These are phyloP conservation scores for Limnephilus lunatus DNA, from an alignment of 2,888 invertebrate genomes.

Conservation along the genomic window DNA sequence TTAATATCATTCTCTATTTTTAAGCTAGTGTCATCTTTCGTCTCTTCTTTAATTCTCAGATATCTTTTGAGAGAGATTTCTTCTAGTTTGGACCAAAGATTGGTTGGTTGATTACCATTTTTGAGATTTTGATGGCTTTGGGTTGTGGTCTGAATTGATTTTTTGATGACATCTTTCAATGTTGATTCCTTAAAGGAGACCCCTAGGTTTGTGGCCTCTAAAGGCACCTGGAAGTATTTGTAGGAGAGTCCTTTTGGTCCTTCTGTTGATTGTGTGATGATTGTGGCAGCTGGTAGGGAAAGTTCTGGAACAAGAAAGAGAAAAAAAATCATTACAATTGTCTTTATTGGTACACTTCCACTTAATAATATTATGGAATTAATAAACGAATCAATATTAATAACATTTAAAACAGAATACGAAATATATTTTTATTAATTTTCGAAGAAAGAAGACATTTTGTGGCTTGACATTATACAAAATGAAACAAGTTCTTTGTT, in stretches of 20 bases:
- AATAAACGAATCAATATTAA: too few relatives aligned
- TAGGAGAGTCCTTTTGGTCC: neutral
- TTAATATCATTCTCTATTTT: constrained; percentile 31
- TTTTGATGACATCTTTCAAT: neutral
- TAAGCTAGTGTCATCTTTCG: constrained; percentile 27
- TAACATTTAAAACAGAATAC: too few relatives aligned
- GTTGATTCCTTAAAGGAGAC: neutral
- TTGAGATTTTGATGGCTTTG: constrained; percentile 8
- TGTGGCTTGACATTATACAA: too few relatives aligned
- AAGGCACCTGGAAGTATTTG: neutral
- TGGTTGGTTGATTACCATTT: constrained; percentile 6
- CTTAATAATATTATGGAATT: too few relatives aligned
- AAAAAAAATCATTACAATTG: neutral
- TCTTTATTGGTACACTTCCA: too few relatives aligned
- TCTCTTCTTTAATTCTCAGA: constrained; percentile 39
- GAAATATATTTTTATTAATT: too few relatives aligned
- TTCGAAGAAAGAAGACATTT: too few relatives aligned
- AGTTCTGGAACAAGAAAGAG: constrained; percentile 54
- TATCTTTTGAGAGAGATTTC: constrained; percentile 52
- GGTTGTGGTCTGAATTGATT: neutral
- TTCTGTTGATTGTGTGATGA: constrained; percentile 15
- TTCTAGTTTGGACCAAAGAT: constrained; percentile 58
- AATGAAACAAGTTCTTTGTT: too few relatives aligned
- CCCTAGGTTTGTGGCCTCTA: neutral
- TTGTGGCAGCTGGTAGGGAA: constrained; percentile 45